Conservation (phyloP, 2,888 invertebrate genomes). For the Hydriomena furcata region DNA sequence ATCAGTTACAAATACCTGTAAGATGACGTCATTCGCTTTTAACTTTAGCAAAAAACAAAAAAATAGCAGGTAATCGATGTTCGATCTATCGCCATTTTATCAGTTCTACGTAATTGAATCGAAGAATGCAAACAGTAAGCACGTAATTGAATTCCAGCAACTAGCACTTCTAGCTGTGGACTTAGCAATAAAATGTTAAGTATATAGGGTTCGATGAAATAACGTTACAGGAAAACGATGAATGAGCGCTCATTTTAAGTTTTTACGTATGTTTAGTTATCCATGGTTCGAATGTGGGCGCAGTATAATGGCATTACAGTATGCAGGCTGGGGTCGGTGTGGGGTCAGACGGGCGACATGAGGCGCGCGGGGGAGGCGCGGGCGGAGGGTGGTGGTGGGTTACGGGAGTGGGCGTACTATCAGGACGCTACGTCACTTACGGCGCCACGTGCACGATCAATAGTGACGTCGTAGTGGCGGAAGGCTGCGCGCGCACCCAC, state of each 20-base stretch:
- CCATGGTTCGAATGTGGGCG: constrained; percentile 30
- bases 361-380: constrained; percentile 27
- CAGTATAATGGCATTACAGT: constrained; percentile 39
- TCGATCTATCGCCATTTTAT: constrained; percentile 45
- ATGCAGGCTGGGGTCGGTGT: constrained; percentile 42
- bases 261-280: constrained; percentile 23
- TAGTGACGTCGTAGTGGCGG: constrained; percentile 73
- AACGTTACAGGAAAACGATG: constrained; percentile 16
- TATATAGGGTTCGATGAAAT: constrained; percentile 10
- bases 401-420: constrained; percentile 61
- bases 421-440: constrained; percentile 77
- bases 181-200: constrained; percentile 6
- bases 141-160: constrained; percentile 37
- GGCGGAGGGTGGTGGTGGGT: constrained; percentile 41
- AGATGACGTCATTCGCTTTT: constrained; percentile 48
- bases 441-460: constrained; percentile 82
- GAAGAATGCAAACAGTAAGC: constrained; percentile 37
- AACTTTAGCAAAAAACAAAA: constrained; percentile 44
- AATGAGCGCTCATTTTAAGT: constrained; percentile 26
- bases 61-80: constrained; percentile 47
- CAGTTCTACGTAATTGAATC: constrained; percentile 46
- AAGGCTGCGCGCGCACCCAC: constrained; percentile 67
- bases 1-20: constrained; percentile 8
- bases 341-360: constrained; percentile 16
- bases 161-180: constrained; percentile 15